A percentile compares a stretch with the other conserved stretches of the same genome.
These are phyloP conservation scores for Drosophila eohydei DNA, from an alignment of 2,888 invertebrate genomes.

Conservation along the genomic window DNA sequence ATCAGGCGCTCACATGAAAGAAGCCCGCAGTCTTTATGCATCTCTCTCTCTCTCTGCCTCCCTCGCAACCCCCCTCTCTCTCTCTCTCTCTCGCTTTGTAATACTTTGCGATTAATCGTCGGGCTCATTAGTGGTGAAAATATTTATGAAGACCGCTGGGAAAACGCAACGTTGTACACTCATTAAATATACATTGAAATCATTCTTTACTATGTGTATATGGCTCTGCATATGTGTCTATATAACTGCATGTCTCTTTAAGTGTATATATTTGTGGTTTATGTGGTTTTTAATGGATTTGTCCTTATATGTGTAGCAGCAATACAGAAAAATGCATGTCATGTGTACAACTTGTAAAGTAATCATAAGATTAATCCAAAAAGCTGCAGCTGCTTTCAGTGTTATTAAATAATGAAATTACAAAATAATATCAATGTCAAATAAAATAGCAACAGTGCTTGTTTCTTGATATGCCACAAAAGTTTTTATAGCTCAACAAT, in stretches of 20 bases:
- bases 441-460: too few relatives aligned
- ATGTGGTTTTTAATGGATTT: conserved; percentile 33
- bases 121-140: conserved; percentile 77
- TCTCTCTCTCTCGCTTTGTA: conserved; percentile 5
- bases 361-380: not conserved
- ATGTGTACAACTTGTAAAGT: not conserved
- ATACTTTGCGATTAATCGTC: conserved; percentile 70
- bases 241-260: conserved; percentile 10
- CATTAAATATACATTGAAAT: conserved; percentile 66
- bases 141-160: conserved; percentile 74
- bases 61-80: not conserved
- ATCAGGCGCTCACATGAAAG: conserved; percentile 37
- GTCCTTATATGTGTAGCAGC: conserved; percentile 13
- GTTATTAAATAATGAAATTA: not conserved
- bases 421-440: not conserved
- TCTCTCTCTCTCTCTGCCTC: not conserved
- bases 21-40: not conserved
- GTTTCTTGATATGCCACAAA: too few relatives aligned
- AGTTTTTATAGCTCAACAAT: not conserved
- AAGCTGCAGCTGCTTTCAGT: not conserved
- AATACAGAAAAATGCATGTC: not conserved
- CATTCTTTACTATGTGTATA: conserved; percentile 33
- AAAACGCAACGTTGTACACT: conserved; percentile 41
- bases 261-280: not conserved
- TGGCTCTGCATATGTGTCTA: conserved; percentile 4